phyloP scores from a whole-genome alignment of 2,888 invertebrate genomes.

The Meghimatium bilineatum region DNA sequence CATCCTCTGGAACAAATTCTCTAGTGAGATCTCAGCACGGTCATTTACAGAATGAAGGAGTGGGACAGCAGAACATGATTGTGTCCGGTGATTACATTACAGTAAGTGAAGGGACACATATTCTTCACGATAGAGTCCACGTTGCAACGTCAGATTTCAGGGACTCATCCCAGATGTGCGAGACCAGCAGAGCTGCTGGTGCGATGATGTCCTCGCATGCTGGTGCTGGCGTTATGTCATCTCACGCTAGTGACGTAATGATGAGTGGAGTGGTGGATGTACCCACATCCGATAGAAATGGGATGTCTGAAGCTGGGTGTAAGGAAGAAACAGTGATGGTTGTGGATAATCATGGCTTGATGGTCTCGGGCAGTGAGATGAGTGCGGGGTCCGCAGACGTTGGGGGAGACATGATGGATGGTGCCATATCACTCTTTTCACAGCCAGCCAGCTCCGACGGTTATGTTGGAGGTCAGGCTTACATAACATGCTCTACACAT shows the following conservation, averaged over 20 bases:
- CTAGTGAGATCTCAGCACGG: slow-evolving; percentile 22
- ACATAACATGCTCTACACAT: slow-evolving; percentile 54
- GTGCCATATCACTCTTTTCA: slow-evolving; percentile 23
- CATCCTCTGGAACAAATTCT: slow-evolving; percentile 35
- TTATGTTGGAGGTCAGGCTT: slow-evolving; percentile 49
- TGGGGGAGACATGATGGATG: slow-evolving; percentile 43
- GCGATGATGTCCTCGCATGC: slow-evolving; percentile 4
- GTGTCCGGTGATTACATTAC: slow-evolving; percentile 20
- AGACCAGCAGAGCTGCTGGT: background rate
- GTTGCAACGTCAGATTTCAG: slow-evolving; percentile 15
- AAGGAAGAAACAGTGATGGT: slow-evolving; percentile 52
- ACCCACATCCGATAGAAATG: background rate
- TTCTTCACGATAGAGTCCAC: background rate
- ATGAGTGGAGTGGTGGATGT: background rate
- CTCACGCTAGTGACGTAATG: slow-evolving; percentile 30
- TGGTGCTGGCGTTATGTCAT: background rate
- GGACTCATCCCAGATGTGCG: slow-evolving; percentile 16
- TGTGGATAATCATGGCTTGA: slow-evolving; percentile 44
- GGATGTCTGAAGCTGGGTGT: slow-evolving; percentile 32
- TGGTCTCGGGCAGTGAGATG: slow-evolving; percentile 21
- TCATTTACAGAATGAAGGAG: slow-evolving; percentile 1
- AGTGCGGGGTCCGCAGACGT: slow-evolving; percentile 1
- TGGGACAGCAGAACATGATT: background rate
- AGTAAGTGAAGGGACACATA: slow-evolving; percentile 11
- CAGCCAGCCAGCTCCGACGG: slow-evolving; percentile 33